Percentiles rank a stretch among this genome's conserved stretches.
phyloP scores from a whole-genome alignment of 2,888 invertebrate species.

The Tridacna gigas region DNA sequence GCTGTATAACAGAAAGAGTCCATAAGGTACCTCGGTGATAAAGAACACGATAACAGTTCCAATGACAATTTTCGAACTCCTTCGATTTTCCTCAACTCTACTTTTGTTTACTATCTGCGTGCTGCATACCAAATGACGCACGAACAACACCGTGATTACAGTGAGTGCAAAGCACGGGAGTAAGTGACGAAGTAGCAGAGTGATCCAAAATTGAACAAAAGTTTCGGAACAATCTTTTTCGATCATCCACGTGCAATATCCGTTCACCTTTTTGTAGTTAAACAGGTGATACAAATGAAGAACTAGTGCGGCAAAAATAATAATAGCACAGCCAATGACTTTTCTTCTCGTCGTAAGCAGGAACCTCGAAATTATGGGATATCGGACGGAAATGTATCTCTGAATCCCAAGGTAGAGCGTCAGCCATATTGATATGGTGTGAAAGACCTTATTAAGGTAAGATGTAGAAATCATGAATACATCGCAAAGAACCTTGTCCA shows the following conservation, averaged over 20 bases:
- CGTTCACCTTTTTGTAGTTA: slow-evolving; percentile 31
- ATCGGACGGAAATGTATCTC: slow-evolving; percentile 49
- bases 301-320: slow-evolving; percentile 34
- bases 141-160: slow-evolving; percentile 45
- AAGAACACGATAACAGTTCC: slow-evolving; percentile 55
- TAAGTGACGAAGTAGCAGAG: slow-evolving; percentile 32
- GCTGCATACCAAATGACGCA: not conserved
- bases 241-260: slow-evolving; percentile 22
- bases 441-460: slow-evolving; percentile 48
- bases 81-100: slow-evolving; percentile 32
- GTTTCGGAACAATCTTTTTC: slow-evolving; percentile 22
- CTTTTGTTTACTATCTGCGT: not conserved
- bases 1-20: slow-evolving; percentile 31
- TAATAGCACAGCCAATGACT: slow-evolving; percentile 7
- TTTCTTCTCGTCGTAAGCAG: slow-evolving; percentile 20
- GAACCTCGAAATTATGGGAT: slow-evolving; percentile 31
- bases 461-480: slow-evolving; percentile 32
- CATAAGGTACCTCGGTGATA: slow-evolving; percentile 61
- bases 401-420: slow-evolving; percentile 58
- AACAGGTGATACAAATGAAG: slow-evolving; percentile 37
- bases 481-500: slow-evolving; percentile 24
- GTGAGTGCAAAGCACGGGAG: slow-evolving; percentile 52
- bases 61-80: slow-evolving; percentile 53
- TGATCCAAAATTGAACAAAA: slow-evolving; percentile 31
- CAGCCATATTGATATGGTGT: slow-evolving; percentile 62